Evolutionary conservation across 53 echinoderm and acorn worm species (phyloP).

Genomic region (Luidia sarsii): DNA sequence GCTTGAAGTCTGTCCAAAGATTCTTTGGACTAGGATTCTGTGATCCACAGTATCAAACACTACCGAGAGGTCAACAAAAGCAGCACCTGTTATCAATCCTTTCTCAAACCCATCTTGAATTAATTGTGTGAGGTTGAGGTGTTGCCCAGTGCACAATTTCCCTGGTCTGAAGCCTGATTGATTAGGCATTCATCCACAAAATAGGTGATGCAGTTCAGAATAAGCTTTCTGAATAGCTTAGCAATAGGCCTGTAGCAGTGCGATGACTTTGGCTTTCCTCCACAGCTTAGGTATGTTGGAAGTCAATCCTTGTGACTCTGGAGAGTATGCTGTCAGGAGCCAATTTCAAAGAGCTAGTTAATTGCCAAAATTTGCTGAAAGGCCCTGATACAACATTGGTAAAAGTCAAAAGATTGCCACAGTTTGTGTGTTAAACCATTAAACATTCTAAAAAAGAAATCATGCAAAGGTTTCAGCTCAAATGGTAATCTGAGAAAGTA

Average conservation of each 20-base stretch:
- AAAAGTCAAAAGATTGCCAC: too few relatives aligned
- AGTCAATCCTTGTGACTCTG: background rate
- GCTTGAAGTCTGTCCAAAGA: too few relatives aligned
- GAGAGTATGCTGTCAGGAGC: background rate
- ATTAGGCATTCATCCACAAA: background rate
- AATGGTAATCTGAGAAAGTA: too few relatives aligned
- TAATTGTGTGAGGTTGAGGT: background rate
- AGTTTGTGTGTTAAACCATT: too few relatives aligned
- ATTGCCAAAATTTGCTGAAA: too few relatives aligned
- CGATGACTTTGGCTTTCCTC: too few relatives aligned
- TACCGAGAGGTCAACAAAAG: background rate
- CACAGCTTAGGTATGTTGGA: background rate
- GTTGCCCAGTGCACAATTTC: background rate
- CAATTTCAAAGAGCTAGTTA: too few relatives aligned
- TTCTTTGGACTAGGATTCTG: slow-evolving; percentile 43
- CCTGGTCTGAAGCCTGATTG: slow-evolving; percentile 8
- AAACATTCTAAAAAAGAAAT: too few relatives aligned
- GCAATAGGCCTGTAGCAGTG: slow-evolving; percentile 14
- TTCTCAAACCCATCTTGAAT: background rate
- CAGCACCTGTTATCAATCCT: background rate
- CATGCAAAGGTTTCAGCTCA: too few relatives aligned
- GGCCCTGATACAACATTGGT: too few relatives aligned
- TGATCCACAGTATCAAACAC: slow-evolving; percentile 47
- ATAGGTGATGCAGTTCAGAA: background rate
- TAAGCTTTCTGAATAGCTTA: background rate